Evolutionary conservation across 1,140 invertebrate species (phyloP).

Genomic region (Nasonia longicornis): DNA sequence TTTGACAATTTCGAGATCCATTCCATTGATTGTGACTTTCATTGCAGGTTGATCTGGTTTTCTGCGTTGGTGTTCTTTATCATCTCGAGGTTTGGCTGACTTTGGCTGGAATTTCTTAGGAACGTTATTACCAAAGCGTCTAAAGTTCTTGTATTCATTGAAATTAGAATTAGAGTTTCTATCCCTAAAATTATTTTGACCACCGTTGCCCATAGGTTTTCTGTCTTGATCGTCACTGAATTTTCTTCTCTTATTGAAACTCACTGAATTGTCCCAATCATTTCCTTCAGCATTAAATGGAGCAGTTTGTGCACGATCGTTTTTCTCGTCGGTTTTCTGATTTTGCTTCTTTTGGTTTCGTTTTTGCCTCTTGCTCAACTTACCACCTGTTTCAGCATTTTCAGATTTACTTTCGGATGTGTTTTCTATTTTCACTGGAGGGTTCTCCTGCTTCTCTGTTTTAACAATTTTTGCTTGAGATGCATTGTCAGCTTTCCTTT

Average conservation of each 20-base stretch:
- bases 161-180: neutral
- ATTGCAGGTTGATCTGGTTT: slow-evolving; percentile 67
- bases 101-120: slow-evolving; percentile 48
- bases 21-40: slow-evolving; percentile 74
- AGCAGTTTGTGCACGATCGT: slow-evolving; percentile 37
- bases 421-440: slow-evolving; percentile 29
- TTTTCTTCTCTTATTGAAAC: slow-evolving; percentile 51
- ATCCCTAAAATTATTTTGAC: neutral
- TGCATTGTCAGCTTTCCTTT: slow-evolving; percentile 49
- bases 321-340: slow-evolving; percentile 37
- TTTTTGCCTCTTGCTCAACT: slow-evolving; percentile 61
- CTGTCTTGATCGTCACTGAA: neutral
- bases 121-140: slow-evolving; percentile 37
- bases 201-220: neutral
- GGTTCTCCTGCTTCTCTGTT: slow-evolving; percentile 23
- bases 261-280: slow-evolving; percentile 52
- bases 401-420: neutral
- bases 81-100: slow-evolving; percentile 58
- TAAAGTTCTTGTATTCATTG: slow-evolving; percentile 40
- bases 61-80: slow-evolving; percentile 65
- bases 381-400: slow-evolving; percentile 29
- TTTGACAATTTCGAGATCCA: slow-evolving; percentile 73
- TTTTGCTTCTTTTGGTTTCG: slow-evolving; percentile 53
- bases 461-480: slow-evolving; percentile 52
- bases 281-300: slow-evolving; percentile 47